Evolutionary conservation across 2,888 invertebrate genomes (phyloP).

Genomic region (Seladonia tumulorum): DNA sequence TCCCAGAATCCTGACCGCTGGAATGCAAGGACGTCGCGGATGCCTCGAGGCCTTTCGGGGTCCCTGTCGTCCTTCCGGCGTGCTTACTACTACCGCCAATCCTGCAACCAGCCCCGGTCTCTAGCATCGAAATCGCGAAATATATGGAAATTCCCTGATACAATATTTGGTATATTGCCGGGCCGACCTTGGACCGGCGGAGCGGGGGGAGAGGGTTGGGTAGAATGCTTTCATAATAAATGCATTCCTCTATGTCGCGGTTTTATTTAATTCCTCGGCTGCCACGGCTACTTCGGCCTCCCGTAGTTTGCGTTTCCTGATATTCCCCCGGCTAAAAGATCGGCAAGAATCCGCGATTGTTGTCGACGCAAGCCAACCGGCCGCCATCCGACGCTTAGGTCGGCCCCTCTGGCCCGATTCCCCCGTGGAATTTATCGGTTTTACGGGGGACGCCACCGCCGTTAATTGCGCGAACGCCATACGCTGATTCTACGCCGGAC

Average conservation of each 20-base stretch:
- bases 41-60: constrained; percentile 86
- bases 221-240: constrained; percentile 45
- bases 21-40: constrained; percentile 93
- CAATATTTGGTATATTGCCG: constrained; percentile 41
- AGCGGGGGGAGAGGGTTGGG: not conserved
- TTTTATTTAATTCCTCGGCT: constrained; percentile 45
- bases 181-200: constrained; percentile 24
- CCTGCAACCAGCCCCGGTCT: constrained; percentile 62
- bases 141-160: constrained; percentile 59
- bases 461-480: not conserved
- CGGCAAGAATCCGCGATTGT: constrained; percentile 16
- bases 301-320: constrained; percentile 24
- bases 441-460: not conserved
- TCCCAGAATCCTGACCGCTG: constrained; percentile 93
- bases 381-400: not conserved
- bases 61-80: constrained; percentile 69
- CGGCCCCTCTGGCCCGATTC: not conserved
- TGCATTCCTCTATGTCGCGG: constrained; percentile 43
- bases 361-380: not conserved
- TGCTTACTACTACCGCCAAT: constrained; percentile 70
- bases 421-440: constrained; percentile 10
- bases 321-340: not conserved
- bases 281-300: constrained; percentile 15
- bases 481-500: not conserved
- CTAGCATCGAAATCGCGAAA: constrained; percentile 52